Evolutionary conservation across 2,888 invertebrate species (phyloP).

Genomic region (Cotesia congregata): DNA sequence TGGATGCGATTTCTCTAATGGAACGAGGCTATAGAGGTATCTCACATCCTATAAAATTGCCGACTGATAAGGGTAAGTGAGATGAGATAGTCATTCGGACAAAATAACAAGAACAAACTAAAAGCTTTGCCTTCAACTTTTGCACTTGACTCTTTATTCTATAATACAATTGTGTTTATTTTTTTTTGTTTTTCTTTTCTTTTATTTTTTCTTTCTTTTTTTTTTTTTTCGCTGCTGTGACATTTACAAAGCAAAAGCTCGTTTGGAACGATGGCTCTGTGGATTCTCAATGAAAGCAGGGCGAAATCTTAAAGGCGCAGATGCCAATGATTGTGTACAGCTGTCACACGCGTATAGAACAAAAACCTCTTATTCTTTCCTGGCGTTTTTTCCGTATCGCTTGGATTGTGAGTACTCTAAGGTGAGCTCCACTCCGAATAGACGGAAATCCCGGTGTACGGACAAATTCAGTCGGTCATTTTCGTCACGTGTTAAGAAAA

Average conservation of each 20-base stretch:
- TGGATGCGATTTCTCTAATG: conserved; percentile 45
- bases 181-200: conserved; percentile 3
- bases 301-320: conserved; percentile 44
- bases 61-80: conserved; percentile 42
- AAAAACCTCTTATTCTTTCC: conserved; percentile 25
- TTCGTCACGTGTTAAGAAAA: conserved; percentile 45
- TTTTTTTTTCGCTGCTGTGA: conserved; percentile 21
- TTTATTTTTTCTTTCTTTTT: conserved; percentile 21
- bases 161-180: conserved; percentile 18
- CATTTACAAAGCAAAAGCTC: conserved; percentile 36
- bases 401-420: conserved; percentile 26
- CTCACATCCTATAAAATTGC: conserved; percentile 44
- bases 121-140: conserved; percentile 19
- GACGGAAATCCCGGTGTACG: conserved; percentile 19
- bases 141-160: conserved; percentile 15
- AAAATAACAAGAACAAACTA: conserved; percentile 36
- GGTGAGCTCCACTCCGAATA: not conserved
- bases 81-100: conserved; percentile 40
- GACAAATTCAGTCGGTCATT: conserved; percentile 36
- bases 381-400: conserved; percentile 26
- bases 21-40: conserved; percentile 31
- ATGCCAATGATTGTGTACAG: conserved; percentile 47
- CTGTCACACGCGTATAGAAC: conserved; percentile 40
- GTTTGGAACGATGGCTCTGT: not conserved
- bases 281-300: conserved; percentile 23